These are phyloP conservation scores for Bugulina stolonifera DNA, from an alignment of 2,888 invertebrate species.

Conservation along the genomic window DNA sequence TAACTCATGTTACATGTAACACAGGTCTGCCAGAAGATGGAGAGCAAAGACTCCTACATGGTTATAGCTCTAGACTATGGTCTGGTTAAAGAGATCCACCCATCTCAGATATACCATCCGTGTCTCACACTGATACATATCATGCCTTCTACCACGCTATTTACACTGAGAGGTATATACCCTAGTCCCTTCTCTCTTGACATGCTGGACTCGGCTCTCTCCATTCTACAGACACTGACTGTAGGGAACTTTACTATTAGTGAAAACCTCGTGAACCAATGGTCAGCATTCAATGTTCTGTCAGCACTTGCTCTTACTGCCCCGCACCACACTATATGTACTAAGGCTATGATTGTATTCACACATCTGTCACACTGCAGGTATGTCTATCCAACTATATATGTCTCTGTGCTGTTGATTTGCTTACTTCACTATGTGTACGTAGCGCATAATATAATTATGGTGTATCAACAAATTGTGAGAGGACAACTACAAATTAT, in stretches of 20 bases:
- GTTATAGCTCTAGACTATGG: slow-evolving; percentile 21
- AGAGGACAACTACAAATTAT: too few species aligned
- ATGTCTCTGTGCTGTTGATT: too few species aligned
- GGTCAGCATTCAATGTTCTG: background rate
- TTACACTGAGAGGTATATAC: slow-evolving; percentile 6
- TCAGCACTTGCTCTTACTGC: background rate
- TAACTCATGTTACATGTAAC: too few species aligned
- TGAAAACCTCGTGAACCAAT: slow-evolving; percentile 1
- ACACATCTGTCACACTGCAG: background rate
- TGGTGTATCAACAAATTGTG: too few species aligned
- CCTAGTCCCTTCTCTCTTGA: slow-evolving; percentile 12
- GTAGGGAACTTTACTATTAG: slow-evolving; percentile 17
- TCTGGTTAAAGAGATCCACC: background rate
- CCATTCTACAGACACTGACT: slow-evolving; percentile 15
- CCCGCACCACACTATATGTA: background rate
- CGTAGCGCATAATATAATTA: too few species aligned
- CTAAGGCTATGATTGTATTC: slow-evolving; percentile 2
- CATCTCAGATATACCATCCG: background rate
- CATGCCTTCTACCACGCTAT: slow-evolving; percentile 8
- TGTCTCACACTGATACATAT: background rate
- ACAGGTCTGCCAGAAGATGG: background rate
- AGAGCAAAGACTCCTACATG: background rate
- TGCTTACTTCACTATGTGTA: too few species aligned
- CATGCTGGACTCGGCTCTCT: background rate
- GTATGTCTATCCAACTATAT: background rate